phyloP scores from a whole-genome alignment of 2,888 invertebrate genomes.

The Limnephilus auricula region DNA sequence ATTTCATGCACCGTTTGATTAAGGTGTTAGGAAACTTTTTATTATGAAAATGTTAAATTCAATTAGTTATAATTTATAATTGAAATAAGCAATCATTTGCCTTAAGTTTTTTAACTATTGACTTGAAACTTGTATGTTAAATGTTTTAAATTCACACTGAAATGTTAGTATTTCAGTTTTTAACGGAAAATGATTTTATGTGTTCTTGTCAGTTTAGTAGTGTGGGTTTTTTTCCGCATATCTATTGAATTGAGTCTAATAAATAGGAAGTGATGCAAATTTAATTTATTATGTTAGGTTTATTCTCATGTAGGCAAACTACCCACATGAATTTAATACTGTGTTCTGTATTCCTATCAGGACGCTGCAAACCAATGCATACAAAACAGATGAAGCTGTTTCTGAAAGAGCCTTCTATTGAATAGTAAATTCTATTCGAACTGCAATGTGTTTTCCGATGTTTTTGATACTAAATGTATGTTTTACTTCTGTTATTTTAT shows the following conservation, averaged over 20 bases:
- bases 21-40: slow-evolving; percentile 22
- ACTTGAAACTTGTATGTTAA: neutral
- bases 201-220: neutral
- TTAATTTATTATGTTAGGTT: neutral
- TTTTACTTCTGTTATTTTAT: too few relatives aligned
- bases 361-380: neutral
- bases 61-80: too few relatives aligned
- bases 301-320: neutral
- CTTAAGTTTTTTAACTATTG: too few relatives aligned
- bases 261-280: neutral
- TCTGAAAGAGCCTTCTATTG: neutral
- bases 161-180: neutral
- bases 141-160: neutral
- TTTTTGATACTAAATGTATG: neutral
- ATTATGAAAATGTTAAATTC: neutral
- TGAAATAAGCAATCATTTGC: too few relatives aligned
- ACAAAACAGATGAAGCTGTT: neutral
- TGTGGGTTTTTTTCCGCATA: too few relatives aligned
- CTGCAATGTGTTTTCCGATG: neutral
- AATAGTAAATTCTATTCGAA: neutral
- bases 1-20: slow-evolving; percentile 44
- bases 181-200: neutral
- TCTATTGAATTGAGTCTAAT: neutral
- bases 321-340: neutral
- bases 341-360: neutral